Conservation (phyloP, 2,888 invertebrate genomes). For the Aspidiotus rigidus region DNA sequence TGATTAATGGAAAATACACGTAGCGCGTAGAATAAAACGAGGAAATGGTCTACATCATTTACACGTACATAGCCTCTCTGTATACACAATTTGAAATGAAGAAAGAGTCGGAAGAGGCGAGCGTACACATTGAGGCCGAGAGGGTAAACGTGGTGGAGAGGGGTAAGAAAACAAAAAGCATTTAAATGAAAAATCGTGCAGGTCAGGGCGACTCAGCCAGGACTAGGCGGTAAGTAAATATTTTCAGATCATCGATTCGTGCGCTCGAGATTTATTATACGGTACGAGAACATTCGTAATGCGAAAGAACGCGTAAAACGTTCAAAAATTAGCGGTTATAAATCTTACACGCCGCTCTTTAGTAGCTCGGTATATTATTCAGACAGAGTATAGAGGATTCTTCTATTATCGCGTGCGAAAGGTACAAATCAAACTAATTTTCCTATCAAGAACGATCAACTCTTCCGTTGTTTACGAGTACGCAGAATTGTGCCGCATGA, state of each 20-base stretch:
- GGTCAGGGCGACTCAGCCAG: background rate
- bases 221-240: slow-evolving; percentile 2
- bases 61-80: too few species aligned
- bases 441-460: background rate
- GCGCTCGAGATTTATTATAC: slow-evolving; percentile 1
- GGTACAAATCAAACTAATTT: background rate
- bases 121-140: background rate
- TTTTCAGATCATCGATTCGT: slow-evolving; percentile 1
- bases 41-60: too few species aligned
- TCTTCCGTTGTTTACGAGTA: background rate
- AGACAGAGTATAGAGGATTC: too few species aligned
- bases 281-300: background rate
- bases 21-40: background rate
- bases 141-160: too few species aligned
- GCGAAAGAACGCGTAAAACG: background rate
- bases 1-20: background rate
- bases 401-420: background rate
- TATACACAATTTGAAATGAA: background rate
- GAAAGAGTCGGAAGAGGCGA: background rate
- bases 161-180: background rate
- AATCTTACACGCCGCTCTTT: background rate
- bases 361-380: background rate
- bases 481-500: background rate
- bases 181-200: background rate
- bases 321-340: slow-evolving; percentile 4